A percentile compares a stretch with the other conserved stretches of the same genome.
Evolutionary conservation across 2,888 invertebrate species (phyloP).

Genomic region (Caenorhabditis auriculariae): DNA sequence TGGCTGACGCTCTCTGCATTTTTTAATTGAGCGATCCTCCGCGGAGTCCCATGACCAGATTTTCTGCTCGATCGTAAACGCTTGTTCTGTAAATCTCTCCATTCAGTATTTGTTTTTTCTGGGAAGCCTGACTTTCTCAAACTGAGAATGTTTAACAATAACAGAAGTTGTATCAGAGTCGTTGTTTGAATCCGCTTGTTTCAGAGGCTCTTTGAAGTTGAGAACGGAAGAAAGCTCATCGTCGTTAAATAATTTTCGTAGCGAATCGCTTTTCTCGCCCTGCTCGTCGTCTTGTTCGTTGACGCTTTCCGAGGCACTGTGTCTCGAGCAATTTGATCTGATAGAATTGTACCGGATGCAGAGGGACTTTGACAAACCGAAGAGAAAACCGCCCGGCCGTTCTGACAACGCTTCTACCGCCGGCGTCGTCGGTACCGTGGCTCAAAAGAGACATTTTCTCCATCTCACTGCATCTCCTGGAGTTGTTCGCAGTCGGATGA

Average conservation of each 20-base stretch:
- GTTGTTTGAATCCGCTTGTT: constrained; percentile 22
- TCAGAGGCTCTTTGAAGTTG: constrained; percentile 29
- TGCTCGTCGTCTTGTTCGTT: constrained; percentile 16
- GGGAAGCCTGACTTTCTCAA: constrained; percentile 15
- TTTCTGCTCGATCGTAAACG: constrained; percentile 18
- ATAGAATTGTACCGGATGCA: too few species aligned
- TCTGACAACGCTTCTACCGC: background rate
- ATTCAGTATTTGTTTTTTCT: background rate
- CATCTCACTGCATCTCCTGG: constrained; percentile 39
- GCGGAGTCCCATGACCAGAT: constrained; percentile 16
- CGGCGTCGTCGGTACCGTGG: constrained; percentile 14
- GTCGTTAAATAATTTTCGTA: constrained; percentile 24
- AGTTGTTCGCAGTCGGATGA: constrained; percentile 35
- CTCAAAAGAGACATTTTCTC: constrained; percentile 30
- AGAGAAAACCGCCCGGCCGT: constrained; percentile 17
- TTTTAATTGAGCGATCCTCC: constrained; percentile 14
- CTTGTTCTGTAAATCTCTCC: constrained; percentile 12
- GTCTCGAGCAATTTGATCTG: constrained; percentile 6
- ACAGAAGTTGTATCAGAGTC: constrained; percentile 33
- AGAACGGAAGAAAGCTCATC: constrained; percentile 35
- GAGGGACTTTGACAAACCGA: constrained; percentile 11
- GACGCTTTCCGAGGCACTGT: constrained; percentile 16
- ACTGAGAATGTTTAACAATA: constrained; percentile 15
- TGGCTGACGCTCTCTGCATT: background rate
- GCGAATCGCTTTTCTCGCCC: constrained; percentile 21